phyloP scores from a whole-genome alignment of 2,888 invertebrate genomes.

The Melikaiella ostensackeni region DNA sequence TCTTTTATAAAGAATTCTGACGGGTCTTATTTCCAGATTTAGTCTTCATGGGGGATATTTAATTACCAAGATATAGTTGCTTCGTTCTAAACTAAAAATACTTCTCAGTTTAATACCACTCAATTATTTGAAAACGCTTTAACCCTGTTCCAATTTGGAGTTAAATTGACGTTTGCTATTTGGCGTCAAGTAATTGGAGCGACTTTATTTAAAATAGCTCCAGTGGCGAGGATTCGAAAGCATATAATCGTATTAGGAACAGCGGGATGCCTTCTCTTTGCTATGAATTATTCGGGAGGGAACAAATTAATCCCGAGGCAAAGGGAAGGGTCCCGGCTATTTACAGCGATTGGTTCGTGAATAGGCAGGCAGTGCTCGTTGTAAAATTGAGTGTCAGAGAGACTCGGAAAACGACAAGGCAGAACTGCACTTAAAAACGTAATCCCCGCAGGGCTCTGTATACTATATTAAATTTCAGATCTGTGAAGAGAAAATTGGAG shows the following conservation, averaged over 20 bases:
- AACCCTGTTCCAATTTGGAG: background rate
- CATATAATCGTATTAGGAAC: conserved; percentile 17
- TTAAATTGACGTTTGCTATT: conserved; percentile 17
- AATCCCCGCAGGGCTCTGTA: conserved; percentile 8
- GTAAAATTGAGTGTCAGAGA: conserved; percentile 27
- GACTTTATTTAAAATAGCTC: background rate
- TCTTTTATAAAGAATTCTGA: background rate
- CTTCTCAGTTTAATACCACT: background rate
- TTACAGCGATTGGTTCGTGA: conserved; percentile 46
- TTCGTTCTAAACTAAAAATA: background rate
- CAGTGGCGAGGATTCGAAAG: conserved; percentile 14
- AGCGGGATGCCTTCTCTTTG: conserved; percentile 41
- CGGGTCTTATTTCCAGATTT: background rate
- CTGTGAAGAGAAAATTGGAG: background rate
- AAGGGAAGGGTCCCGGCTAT: conserved; percentile 65
- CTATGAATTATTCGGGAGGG: conserved; percentile 63
- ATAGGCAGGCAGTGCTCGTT: conserved; percentile 32
- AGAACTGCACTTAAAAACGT: background rate
- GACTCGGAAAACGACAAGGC: conserved; percentile 14
- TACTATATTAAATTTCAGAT: conserved; percentile 9
- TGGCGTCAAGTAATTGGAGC: background rate
- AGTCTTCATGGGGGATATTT: background rate
- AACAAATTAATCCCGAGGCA: conserved; percentile 63
- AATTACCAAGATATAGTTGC: background rate
- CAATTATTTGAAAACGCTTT: background rate